Conservation (phyloP, 1,140 invertebrate genomes). For the Cydia amplana region DNA sequence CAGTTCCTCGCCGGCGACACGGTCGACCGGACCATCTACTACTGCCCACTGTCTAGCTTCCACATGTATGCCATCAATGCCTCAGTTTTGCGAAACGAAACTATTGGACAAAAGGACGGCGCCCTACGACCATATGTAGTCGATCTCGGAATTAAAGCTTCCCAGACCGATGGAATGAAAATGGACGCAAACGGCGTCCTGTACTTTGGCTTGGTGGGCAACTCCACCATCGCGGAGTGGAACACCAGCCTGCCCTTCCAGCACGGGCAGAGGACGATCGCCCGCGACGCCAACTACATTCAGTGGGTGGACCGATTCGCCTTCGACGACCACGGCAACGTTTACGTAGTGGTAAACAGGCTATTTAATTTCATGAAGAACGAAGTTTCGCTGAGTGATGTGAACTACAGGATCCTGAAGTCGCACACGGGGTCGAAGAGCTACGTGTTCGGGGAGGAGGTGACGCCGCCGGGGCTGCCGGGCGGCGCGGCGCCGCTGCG, state of each 20-base stretch:
- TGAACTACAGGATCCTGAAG: slow-evolving; percentile 83
- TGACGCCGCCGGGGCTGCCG: slow-evolving; percentile 40
- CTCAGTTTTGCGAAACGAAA: slow-evolving; percentile 79
- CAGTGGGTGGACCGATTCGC: slow-evolving; percentile 87
- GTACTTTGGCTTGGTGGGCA: slow-evolving; percentile 83
- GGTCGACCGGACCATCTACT: slow-evolving; percentile 81
- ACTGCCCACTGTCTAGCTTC: slow-evolving; percentile 82
- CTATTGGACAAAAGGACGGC: slow-evolving; percentile 55
- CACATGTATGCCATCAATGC: slow-evolving; percentile 82
- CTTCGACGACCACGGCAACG: slow-evolving; percentile 82
- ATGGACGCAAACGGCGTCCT: slow-evolving; percentile 84
- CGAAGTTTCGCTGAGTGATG: slow-evolving; percentile 74
- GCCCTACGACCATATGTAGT: slow-evolving; percentile 70
- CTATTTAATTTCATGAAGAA: slow-evolving; percentile 82
- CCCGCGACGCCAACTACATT: slow-evolving; percentile 82
- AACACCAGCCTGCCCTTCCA: slow-evolving; percentile 78
- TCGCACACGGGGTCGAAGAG: slow-evolving; percentile 80
- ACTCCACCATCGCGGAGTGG: slow-evolving; percentile 84
- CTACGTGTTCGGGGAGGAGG: slow-evolving; percentile 81
- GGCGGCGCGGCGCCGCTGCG: slow-evolving; percentile 50
- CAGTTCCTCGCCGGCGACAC: slow-evolving; percentile 57
- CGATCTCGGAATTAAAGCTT: slow-evolving; percentile 81
- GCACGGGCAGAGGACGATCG: slow-evolving; percentile 81
- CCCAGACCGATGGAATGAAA: slow-evolving; percentile 85
- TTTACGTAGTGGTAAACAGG: slow-evolving; percentile 84